Base-by-base conservation (phyloP, 1,140 invertebrate genomes). In the Chlorops oryzae region DNA sequence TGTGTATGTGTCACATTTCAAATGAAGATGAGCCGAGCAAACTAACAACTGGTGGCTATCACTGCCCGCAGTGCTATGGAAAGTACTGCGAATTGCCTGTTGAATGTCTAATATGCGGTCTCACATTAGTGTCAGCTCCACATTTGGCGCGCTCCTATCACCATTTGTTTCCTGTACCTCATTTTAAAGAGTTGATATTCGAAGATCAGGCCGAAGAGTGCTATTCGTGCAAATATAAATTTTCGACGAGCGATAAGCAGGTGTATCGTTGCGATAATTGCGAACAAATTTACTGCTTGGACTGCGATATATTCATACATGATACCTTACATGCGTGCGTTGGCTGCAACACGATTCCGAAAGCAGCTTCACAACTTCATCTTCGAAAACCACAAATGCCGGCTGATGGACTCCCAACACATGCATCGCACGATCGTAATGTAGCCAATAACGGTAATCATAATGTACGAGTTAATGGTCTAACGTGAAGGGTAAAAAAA, bases 11-110 rank as follows among this genome's bases (percentile, higher is more conserved):
- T 67, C 91, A 95, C 70, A 77, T 91, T 27, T 90, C 92, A 56
- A 87, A 83, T 59, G 72, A 77, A 28, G 80, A 85, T 48, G 81
- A 81, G 47, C 77, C 76, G 3, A 79, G 80, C 46, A 83, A 81
- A 68, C 73, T 82, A 50, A 84, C 74, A 61, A 80, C 81, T 27
- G 82, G 80, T 13, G 95, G 94, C 3, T 97, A 96, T 69, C 86
- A 94, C 61, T 99, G 95, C 73, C 94, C 93, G 20, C 93, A 97
- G 67, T 99, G 96, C 75, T 83, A 85, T 52, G 92, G 90, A 72
- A 96, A 97, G 77, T 97, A 98, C 74, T 99, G 96, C 75, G 93
- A 98, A 72, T 79, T 98, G 54, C 96, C 96, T 1, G 90, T 94
- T 1, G 96, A 98, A 75, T 99, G 96, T 72, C 82, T 87, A 66